Evolutionary conservation across 2,113 vertebrate species (phyloP), one percentile per base, ranked within the genome.

Genomic region (Paradisaea rubra): DNA sequence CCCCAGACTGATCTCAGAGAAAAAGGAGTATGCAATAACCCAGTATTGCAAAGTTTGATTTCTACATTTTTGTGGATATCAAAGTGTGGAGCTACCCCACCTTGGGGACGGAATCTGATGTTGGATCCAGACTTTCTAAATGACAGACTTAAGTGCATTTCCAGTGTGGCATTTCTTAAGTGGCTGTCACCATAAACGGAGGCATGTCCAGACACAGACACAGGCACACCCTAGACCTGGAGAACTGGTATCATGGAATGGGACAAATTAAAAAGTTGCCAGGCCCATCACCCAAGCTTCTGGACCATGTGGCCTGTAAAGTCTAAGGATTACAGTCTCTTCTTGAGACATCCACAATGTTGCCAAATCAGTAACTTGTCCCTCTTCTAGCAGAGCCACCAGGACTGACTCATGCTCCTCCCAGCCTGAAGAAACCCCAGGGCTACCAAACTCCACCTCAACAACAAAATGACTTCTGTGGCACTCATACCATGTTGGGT

Each of bases 401-500:
- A 47, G 50, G 33, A 31, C 33, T 33, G 27, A 42, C 35, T 39
- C 27, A 11, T 30, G 10, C 21, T 65, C 21, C 54, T 73, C 70
- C 24, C 57, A 81, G 44, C 4, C 28, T 24, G 52, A 31, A 63
- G 28, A 82, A 74, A 83, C 21, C 24, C 23, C 81, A 72, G 13
- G 21, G 11, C 31, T 37, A 45, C 63, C 53, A 72, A 84, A 77
- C 19, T 17, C 0, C 0, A 45, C 20, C 19, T 10, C 53, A 64
- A 14, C 11, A 77, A 33, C 23, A n/a, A 50, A 83, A 61, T 37
- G 0, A 31, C 15, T 83, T 76, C 31, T 23, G 11, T 41, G 31
- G 12, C 5, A 7, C 25, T 77, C 15, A 13, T 8, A 33, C 13
- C 27, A 12, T 3, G 15, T 13, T 60, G 59, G 15, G 11, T 56